Evolutionary conservation across 2,797 vertebrate species (phyloP).

Genomic region (Pipistrellus nathusii): DNA sequence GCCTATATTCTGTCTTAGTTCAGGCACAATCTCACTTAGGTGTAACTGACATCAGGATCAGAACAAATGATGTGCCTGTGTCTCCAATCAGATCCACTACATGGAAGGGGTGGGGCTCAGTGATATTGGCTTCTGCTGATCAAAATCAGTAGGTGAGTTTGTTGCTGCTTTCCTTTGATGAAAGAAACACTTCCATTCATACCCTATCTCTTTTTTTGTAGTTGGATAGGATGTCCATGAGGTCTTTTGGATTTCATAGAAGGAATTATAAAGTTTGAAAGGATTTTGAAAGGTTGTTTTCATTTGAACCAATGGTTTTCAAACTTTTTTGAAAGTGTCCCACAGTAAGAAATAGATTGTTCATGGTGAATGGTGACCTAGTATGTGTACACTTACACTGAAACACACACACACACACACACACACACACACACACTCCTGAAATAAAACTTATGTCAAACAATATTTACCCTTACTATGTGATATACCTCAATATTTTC

Average conservation of each 20-base stretch:
- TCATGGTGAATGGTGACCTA: background rate
- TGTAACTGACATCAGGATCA: background rate
- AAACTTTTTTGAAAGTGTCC: background rate
- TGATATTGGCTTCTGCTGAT: background rate
- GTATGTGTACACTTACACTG: background rate
- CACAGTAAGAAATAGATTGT: slow-evolving; percentile 35
- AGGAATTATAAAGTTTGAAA: background rate
- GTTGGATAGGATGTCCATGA: background rate
- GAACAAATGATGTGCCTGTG: background rate
- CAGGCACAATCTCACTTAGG: background rate
- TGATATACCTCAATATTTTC: background rate
- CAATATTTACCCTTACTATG: background rate
- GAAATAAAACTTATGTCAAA: slow-evolving; percentile 5
- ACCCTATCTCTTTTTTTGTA: background rate
- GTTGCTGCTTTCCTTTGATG: background rate
- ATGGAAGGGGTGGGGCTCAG: background rate
- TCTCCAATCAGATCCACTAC: background rate
- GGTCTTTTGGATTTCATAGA: slow-evolving; percentile 7
- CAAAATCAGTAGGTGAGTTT: background rate
- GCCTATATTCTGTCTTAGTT: slow-evolving; percentile 16
- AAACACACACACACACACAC: background rate
- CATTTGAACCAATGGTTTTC: slow-evolving; percentile 58
- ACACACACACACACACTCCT: background rate
- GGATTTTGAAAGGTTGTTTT: slow-evolving; percentile 1
- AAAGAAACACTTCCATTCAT: background rate